phyloP scores from a whole-genome alignment of 2,113 vertebrate species.

The Cinclus mexicanus region DNA sequence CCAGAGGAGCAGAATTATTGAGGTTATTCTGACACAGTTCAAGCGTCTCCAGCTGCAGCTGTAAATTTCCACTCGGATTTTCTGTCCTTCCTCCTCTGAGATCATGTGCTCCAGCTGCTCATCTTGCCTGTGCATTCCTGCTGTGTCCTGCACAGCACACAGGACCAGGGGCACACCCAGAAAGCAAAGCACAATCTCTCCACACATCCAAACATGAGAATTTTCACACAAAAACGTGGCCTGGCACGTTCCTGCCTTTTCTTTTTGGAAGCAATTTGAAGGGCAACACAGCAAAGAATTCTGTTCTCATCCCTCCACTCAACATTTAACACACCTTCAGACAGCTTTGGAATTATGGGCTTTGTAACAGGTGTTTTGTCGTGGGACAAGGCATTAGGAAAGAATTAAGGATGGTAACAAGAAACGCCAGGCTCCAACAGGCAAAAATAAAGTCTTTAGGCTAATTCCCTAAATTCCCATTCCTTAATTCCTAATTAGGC shows the following conservation, averaged over 20 bases:
- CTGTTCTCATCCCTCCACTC: neutral
- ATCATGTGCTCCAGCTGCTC: neutral
- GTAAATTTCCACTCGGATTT: constrained; percentile 52
- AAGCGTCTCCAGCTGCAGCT: constrained; percentile 46
- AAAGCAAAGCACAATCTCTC: neutral
- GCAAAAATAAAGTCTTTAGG: neutral
- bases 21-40: constrained; percentile 24
- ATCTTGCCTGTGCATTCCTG: neutral
- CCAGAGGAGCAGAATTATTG: constrained; percentile 15
- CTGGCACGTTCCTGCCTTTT: neutral
- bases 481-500: constrained; percentile 15
- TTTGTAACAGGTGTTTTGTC: constrained; percentile 33
- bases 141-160: neutral
- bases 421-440: neutral
- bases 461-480: constrained; percentile 1
- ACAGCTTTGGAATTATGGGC: neutral
- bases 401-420: constrained; percentile 12
- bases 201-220: neutral
- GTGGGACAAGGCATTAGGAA: constrained; percentile 10
- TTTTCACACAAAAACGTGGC: neutral
- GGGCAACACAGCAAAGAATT: neutral
- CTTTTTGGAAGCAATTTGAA: neutral
- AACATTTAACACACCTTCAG: neutral
- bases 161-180: neutral
- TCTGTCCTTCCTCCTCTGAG: neutral